Conservation (phyloP, 1,140 invertebrate species). For the Bacillus rossius region DNA sequence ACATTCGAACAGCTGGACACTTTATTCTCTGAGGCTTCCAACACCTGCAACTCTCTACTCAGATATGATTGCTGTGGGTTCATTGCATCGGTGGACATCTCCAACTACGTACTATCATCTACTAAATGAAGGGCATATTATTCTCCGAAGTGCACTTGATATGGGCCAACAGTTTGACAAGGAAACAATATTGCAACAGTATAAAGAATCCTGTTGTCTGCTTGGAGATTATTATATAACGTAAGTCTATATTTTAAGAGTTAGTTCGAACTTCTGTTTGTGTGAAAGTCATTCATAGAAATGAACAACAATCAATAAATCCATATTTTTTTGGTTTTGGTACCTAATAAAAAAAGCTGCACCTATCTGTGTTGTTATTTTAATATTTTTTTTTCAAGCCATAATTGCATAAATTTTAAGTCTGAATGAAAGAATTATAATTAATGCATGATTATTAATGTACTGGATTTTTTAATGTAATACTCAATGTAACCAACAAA, state of each 20-base stretch:
- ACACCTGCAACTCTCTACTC: conserved; percentile 53
- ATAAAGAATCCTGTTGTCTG: conserved; percentile 53
- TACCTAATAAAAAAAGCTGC: too few relatives aligned
- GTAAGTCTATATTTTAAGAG: conserved; percentile 42
- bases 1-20: conserved; percentile 48
- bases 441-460: too few relatives aligned
- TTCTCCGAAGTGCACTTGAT: conserved; percentile 42
- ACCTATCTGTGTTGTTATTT: too few relatives aligned
- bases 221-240: conserved; percentile 58
- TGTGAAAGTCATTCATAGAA: too few relatives aligned
- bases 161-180: conserved; percentile 2
- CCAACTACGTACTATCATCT: conserved; percentile 59
- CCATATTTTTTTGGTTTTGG: too few relatives aligned
- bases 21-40: conserved; percentile 59
- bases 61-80: conserved; percentile 59
- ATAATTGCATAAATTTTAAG: too few relatives aligned
- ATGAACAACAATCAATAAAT: too few relatives aligned
- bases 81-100: conserved; percentile 52
- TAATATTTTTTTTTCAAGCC: too few relatives aligned
- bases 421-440: too few relatives aligned
- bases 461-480: too few relatives aligned
- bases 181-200: conserved; percentile 42
- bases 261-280: too few relatives aligned
- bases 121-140: conserved; percentile 58
- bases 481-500: too few relatives aligned